Evolutionary conservation across 1,140 invertebrate species (phyloP).

Genomic region (Teleopsis dalmanni): DNA sequence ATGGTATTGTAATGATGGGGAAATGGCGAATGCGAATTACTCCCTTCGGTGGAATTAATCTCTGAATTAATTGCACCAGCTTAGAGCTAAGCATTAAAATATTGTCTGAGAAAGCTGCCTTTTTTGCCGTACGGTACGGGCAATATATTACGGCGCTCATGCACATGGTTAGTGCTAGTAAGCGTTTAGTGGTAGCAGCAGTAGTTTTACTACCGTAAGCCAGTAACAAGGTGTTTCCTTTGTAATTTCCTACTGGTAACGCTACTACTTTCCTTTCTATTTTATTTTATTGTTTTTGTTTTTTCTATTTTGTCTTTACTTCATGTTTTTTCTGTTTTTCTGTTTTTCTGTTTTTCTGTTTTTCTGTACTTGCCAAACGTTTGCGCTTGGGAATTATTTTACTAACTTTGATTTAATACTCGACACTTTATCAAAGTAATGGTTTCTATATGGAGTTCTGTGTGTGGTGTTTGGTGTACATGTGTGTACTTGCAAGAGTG

Average conservation of each 20-base stretch:
- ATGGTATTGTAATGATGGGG: no score
- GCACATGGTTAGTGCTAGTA: no score
- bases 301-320: no score
- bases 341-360: neutral
- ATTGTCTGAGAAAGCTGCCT: no score
- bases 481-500: slow-evolving; percentile 25
- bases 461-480: neutral
- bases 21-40: slow-evolving; percentile 4
- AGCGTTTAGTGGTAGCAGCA: no score
- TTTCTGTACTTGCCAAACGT: neutral
- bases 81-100: slow-evolving; percentile 41
- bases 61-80: slow-evolving; percentile 41
- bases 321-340: no score
- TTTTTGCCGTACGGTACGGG: neutral
- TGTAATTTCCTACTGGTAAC: no score
- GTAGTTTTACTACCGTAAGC: no score
- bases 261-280: no score
- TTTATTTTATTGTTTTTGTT: no score
- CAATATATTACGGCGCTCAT: no score
- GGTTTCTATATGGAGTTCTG: neutral
- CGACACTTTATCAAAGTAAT: slow-evolving; percentile 9
- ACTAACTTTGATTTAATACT: slow-evolving; percentile 42
- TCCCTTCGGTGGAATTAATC: slow-evolving; percentile 40
- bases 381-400: slow-evolving; percentile 14
- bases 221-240: no score